Evolutionary conservation across 1,140 invertebrate genomes (phyloP), one percentile per base, ranked within the genome.

Genomic region (Pomacea maculata): DNA sequence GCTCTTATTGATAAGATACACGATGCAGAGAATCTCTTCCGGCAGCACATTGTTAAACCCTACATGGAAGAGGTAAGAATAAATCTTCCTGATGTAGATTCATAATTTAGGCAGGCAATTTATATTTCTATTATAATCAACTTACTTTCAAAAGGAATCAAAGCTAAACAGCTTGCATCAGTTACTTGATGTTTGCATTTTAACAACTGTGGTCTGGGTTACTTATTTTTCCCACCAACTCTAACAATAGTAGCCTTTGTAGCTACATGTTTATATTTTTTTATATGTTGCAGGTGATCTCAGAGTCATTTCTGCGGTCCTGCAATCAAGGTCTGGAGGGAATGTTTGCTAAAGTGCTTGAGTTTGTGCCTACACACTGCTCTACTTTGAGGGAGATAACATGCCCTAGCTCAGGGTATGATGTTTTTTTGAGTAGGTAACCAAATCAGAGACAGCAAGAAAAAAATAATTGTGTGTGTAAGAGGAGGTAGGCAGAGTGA

Each of bases 301-400:
- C 93, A 87, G 95, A 97, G 88, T 92, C 94, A 74, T 93, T 94
- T 80, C 91, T 97, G 71, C 94, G 95, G 86, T 93, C 92, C 86
- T 94, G 94, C 80, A 93, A 94, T n/a, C 92, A 94, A 83, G 95
- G 95, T 29, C 90, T 97, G 12, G 92, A 94, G 84, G 95, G 94
- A 81, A 94, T 97, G 85, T 97, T 95, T 90, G 88, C 92, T n/a
- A 94, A 94, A 90, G 93, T 96, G 64, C 88, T 97, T 55, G 92
- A 93, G 72, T 94, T 97, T 89, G 92, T 97, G 80, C 94, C 95
- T 19, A 84, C 86, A 52, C 86, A 91, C 52, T 92, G 91, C 83
- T 84, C 84, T 19, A 78, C 86, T 5, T 79, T 92, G 12, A 88
- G 85, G 72, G 86, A 89, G 68, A 86, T 92, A n/a, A 92, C 91